Base-by-base conservation (phyloP, 2,888 invertebrate species). In the Julus scandinavius region DNA sequence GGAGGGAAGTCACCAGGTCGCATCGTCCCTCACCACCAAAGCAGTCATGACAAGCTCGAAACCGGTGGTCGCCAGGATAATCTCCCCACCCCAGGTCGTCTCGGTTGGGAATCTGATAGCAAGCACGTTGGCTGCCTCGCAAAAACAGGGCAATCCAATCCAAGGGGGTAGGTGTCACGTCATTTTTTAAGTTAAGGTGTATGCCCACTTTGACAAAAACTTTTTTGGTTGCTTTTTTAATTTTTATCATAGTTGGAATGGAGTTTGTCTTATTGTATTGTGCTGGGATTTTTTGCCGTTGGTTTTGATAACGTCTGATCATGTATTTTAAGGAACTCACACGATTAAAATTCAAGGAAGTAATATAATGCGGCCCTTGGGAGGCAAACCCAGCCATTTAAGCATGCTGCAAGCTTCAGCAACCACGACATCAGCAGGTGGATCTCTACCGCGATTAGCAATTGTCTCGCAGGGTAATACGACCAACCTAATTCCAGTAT, bases 61-160 rank as follows among this genome's bases (percentile, higher is more conserved):
- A 49, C 89, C 89, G 15, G 89, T 89, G 6, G 89, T 89, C 2
- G 89, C 89, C 15, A 54, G 89, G 17, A 89, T 89, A 29, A 89
- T 89, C 17, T 89, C 89, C 2, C 87, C 86, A 6, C 89, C 89
- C 0, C 89, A 89, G 58, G 89, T 89, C 13, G 89, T 89, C n/a
- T 89, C 89, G 7, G 88, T 89, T n/a, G 89, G 89, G 15, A 89
- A 89, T 80, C 80, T 89, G 11, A 89, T 89, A 40, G 89, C 89
- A 9, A 89, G 89, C 85, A 89, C 89, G 5, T 41, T 89, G 20
- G 87, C 89, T 38, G 89, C 88, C 45, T 45, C 87, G 6, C 88
- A 89, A 86, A 88, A 89, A 63, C 89, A 88, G 54, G 89, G 89
- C 20, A 88, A 54, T 29, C 49, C 83, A 3, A 87, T 87, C 38